phyloP scores from a whole-genome alignment of 2,113 vertebrate genomes.

The Euleptes europaea region DNA sequence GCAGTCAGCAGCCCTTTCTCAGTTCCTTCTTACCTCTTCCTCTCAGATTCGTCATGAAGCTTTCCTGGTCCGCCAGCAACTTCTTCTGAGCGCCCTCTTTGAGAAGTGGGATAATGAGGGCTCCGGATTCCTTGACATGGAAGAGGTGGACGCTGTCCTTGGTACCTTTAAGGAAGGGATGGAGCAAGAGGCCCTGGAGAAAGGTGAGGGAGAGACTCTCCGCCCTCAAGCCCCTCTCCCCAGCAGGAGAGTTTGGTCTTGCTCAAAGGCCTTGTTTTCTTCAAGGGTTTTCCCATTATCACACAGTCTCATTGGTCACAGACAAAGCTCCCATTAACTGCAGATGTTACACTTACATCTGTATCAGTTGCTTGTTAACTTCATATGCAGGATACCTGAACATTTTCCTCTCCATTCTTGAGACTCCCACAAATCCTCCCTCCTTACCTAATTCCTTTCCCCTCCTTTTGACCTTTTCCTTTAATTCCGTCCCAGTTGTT shows the following conservation, averaged over 20 bases:
- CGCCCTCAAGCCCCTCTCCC: background rate
- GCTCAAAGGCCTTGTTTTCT: background rate
- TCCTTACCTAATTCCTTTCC: too few species aligned
- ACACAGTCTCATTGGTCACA: background rate
- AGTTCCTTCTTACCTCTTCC: background rate
- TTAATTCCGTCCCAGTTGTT: too few species aligned
- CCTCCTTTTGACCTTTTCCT: too few species aligned
- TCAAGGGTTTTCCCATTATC: conserved; percentile 5
- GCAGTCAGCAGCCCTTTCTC: background rate
- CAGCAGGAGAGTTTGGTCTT: background rate
- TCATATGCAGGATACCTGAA: background rate
- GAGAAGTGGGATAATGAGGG: conserved; percentile 76
- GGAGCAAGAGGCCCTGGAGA: conserved; percentile 70
- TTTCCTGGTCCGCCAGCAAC: conserved; percentile 4
- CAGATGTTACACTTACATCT: background rate
- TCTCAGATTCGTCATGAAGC: conserved; percentile 54
- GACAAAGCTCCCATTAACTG: background rate
- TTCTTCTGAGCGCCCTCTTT: conserved; percentile 76
- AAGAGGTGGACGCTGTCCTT: conserved; percentile 69
- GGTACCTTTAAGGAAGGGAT: conserved; percentile 70
- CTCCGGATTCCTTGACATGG: conserved; percentile 72
- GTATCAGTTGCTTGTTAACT: background rate
- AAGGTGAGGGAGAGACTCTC: conserved; percentile 66
- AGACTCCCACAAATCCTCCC: background rate
- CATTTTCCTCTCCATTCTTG: background rate